Base-by-base conservation (phyloP, 2,797 vertebrate species). In the Toxotes lorentzi region DNA sequence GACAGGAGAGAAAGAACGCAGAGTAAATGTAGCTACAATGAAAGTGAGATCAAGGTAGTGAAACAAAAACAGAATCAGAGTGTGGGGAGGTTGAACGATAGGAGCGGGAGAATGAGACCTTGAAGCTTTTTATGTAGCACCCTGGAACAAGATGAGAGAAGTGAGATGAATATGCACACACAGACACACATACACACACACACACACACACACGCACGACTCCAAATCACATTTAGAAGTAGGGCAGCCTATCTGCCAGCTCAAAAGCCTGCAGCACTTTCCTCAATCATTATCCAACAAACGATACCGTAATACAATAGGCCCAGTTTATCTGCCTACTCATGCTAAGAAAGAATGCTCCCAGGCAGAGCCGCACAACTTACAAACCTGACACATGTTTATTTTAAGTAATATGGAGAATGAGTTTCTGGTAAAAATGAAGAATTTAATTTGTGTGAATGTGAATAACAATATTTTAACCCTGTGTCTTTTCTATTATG, bases 281-380 rank as follows among this genome's bases (percentile, higher is more conserved):
- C 53, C 85, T 94, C 86, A 86, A 76, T 91, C 86, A 92, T 91
- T 89, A 91, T 81, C 81, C 77, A 86, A 79, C 83, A 82, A 91
- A 84, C 13, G 59, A 88, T 77, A 81, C 56, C 57, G 66, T 57
- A 86, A 77, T 50, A 88, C 73, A 91, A 87, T 30, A 70, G 68
- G 45, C 67, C 73, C 40, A 35, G 86, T 79, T 86, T 74, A 86
- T 85, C 87, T 75, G 77, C 76, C 73, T 63, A 72, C 73, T 86
- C 81, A 70, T 70, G 53, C 70, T 83, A 61, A 76, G 82, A 66
- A 48, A 70, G 24, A 75, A 35, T 4, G 66, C 69, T 63, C 54
- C 43, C 48, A 58, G 81, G 71, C 64, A 64, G 14, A 70, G 45
- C 38, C 5, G 35, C 57, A 48, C 58, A 41, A 72, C 69, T 66